Base-by-base conservation (phyloP, 2,797 vertebrate species). In the Syngnathus rostellatus region DNA sequence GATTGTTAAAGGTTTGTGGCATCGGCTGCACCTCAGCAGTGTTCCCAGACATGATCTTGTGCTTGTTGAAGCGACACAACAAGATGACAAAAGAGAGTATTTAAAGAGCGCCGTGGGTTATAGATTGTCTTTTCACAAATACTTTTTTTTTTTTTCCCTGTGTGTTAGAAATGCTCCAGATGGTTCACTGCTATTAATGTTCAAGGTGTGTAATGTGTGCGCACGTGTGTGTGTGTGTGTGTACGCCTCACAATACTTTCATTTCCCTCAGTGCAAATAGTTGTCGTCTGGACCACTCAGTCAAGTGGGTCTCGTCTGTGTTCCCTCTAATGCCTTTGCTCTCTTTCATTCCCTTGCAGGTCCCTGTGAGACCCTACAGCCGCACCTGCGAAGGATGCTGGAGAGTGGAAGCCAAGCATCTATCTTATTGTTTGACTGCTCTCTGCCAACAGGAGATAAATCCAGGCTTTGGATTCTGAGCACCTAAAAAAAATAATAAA, bases 31-130 rank as follows among this genome's bases (percentile, higher is more conserved):
- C 74, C 67, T 77, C 71, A 64, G 53, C 31, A 76, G 79, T 66
- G 77, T 69, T 75, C 77, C 31, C 87, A 89, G 82, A 85, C 85
- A 86, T 75, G 73, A 67, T 69, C 70, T 38, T 72, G 67, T 74
- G 72, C 73, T 80, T 70, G 37, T 61, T 73, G 74, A 74, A 70
- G 67, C 74, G 39, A 73, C 79, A 62, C 68, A 73, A 62, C 72
- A 73, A 53, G 54, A 70, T 78, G 68, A 79, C 74, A 72, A 57
- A 46, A 40, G 16, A 21, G 31, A 31, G 8, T 37, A 21, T 66
- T 60, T 67, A 60, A 66, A 62, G n/a, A 50, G 63, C 68, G 77
- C 72, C 64, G 63, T 73, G 64, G 74, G 59, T 14, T 23, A 19
- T 45, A 14, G 1, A 67, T 45, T 79, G 74, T 77, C 48, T 68